A percentile compares a stretch with the other conserved stretches of the same genome.
These are phyloP conservation scores for Eclectus roratus DNA, from an alignment of 2,113 vertebrate species.

Conservation along the genomic window DNA sequence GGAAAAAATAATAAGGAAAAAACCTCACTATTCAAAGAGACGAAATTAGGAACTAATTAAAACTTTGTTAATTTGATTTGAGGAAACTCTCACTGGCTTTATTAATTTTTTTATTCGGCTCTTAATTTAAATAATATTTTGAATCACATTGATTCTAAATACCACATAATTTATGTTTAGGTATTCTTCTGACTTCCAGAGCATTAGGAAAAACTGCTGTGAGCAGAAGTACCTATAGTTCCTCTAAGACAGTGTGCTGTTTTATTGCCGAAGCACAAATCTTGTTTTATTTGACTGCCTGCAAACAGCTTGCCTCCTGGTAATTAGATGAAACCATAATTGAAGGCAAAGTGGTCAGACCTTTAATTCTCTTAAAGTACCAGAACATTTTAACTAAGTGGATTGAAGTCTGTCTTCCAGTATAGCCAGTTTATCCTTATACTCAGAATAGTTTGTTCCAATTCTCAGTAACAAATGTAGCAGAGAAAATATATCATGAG, in stretches of 20 bases:
- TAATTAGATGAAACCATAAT: not conserved
- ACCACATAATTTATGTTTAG: not conserved
- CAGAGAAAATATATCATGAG: not conserved
- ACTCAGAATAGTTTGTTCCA: not conserved
- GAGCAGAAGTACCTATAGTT: not conserved
- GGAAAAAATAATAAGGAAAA: not conserved
- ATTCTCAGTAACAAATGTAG: not conserved
- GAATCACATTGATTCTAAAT: not conserved
- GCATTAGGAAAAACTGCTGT: not conserved
- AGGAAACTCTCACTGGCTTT: not conserved
- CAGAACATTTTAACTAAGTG: not conserved
- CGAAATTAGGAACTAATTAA: not conserved
- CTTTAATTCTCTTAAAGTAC: not conserved
- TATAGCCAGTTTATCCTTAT: not conserved
- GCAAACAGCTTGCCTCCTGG: not conserved
- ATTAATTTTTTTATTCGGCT: not conserved
- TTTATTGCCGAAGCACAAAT: not conserved
- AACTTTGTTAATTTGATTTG: not conserved
- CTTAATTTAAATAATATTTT: constrained; percentile 8
- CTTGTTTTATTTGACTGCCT: not conserved
- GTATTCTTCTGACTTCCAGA: not conserved
- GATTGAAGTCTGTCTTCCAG: not conserved
- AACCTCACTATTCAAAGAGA: fast-evolving
- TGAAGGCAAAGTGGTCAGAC: not conserved
- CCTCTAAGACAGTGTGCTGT: not conserved